These are phyloP conservation scores for Drosophila kohkoa DNA, from an alignment of 1,140 invertebrate species.

Conservation along the genomic window DNA sequence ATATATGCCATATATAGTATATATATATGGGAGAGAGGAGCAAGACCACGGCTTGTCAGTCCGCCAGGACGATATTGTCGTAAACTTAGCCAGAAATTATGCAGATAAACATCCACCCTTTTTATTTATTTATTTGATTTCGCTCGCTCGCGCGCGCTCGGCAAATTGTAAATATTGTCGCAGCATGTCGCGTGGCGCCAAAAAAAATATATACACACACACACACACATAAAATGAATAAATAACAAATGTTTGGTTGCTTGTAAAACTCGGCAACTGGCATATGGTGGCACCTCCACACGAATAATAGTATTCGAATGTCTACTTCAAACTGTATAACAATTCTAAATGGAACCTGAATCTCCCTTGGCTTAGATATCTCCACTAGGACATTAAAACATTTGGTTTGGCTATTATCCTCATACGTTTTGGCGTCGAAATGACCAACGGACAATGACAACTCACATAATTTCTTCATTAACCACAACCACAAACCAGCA, in stretches of 20 bases:
- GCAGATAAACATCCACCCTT: conserved; percentile 82
- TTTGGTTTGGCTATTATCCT: conserved; percentile 3
- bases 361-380: neutral
- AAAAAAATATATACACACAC: conserved; percentile 6
- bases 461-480: conserved; percentile 47
- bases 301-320: neutral
- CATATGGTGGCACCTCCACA: conserved; percentile 7
- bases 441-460: conserved; percentile 16
- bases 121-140: conserved; percentile 83
- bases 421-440: neutral
- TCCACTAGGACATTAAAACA: conserved; percentile 1
- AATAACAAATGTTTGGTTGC: conserved; percentile 37
- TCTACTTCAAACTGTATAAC: neutral
- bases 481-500: conserved; percentile 21
- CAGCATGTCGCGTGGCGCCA: conserved; percentile 68
- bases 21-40: conserved; percentile 10
- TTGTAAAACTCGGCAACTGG: conserved; percentile 6
- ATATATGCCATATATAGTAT: neutral
- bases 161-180: conserved; percentile 77
- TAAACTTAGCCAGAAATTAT: conserved; percentile 78
- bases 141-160: conserved; percentile 48
- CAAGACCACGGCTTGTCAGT: conserved; percentile 19
- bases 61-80: conserved; percentile 49
- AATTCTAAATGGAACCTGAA: neutral
- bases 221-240: conserved; percentile 25